Conservation (phyloP, 2,888 invertebrate species). For the Chymomyza procnemis region DNA sequence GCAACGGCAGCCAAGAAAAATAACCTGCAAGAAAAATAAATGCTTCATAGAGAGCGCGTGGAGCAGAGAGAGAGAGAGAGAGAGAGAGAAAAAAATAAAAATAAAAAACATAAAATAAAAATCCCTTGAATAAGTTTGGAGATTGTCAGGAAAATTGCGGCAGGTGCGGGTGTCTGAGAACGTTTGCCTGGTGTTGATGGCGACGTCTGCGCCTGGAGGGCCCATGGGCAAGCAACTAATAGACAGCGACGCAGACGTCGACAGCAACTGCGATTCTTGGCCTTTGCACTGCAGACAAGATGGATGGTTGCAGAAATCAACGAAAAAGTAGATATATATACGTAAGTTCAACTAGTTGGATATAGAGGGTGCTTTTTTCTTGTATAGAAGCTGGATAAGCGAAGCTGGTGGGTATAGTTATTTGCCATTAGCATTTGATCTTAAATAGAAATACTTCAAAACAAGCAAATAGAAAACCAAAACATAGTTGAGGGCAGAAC, state of each 20-base stretch:
- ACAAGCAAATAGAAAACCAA: too few species aligned
- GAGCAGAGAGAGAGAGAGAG: too few species aligned
- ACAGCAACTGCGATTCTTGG: conserved; percentile 25
- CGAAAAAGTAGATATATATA: neutral
- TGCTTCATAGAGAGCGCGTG: neutral
- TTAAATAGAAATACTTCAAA: too few species aligned
- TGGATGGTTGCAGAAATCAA: neutral
- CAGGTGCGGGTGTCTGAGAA: neutral
- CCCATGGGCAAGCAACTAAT: conserved; percentile 16
- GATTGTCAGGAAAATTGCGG: neutral
- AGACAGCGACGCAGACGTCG: conserved; percentile 35
- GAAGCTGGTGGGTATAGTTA: too few species aligned
- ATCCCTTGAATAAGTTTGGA: conserved; percentile 4
- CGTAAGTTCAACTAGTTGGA: neutral
- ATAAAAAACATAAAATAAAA: neutral
- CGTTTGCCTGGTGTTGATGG: conserved; percentile 59
- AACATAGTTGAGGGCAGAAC: too few species aligned
- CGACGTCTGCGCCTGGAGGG: conserved; percentile 57
- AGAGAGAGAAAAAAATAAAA: neutral
- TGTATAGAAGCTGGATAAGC: too few species aligned
- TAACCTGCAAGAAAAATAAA: conserved; percentile 2
- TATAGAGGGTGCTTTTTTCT: neutral
- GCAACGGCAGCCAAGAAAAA: conserved; percentile 9
- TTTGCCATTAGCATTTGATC: too few species aligned
- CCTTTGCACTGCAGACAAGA: neutral